These are phyloP conservation scores for Urocitellus parryii DNA, from an alignment of 2,113 vertebrate genomes.

Conservation along the genomic window DNA sequence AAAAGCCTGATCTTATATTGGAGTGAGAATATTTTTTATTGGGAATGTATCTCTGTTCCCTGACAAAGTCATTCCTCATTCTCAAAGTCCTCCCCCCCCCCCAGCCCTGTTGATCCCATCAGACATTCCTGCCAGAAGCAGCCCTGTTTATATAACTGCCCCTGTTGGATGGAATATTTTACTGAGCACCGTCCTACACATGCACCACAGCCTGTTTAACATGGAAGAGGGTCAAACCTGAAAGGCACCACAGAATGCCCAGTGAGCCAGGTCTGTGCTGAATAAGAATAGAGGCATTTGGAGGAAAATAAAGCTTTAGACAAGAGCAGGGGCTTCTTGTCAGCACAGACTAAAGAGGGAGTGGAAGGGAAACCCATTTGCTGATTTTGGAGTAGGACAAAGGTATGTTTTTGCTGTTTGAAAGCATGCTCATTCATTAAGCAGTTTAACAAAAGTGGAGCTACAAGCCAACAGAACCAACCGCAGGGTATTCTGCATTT, in stretches of 20 bases:
- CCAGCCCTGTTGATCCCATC: conserved; percentile 76
- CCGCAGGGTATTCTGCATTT: background rate
- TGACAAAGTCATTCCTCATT: conserved; percentile 75
- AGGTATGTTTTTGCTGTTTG: background rate
- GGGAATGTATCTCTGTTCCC: conserved; percentile 74
- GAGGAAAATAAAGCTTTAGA: conserved; percentile 64
- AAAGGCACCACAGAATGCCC: conserved; percentile 80
- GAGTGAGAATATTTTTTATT: conserved; percentile 83
- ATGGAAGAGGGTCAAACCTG: conserved; percentile 83
- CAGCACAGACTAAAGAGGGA: conserved; percentile 60
- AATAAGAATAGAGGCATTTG: conserved; percentile 72
- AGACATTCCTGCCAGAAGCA: conserved; percentile 77
- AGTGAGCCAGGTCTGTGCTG: conserved; percentile 58
- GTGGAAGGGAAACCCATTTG: background rate
- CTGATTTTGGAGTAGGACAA: background rate
- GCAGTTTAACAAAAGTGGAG: background rate
- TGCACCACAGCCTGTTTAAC: conserved; percentile 67
- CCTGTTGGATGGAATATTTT: conserved; percentile 76
- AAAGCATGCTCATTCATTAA: background rate
- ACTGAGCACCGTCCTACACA: conserved; percentile 77
- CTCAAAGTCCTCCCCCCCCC: conserved; percentile 83
- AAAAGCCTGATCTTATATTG: conserved; percentile 79
- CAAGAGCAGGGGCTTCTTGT: conserved; percentile 61
- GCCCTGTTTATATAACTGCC: conserved; percentile 76
- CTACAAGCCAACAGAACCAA: background rate